Conservation (phyloP, 1,140 invertebrate genomes). For the Anthonomus grandis region DNA sequence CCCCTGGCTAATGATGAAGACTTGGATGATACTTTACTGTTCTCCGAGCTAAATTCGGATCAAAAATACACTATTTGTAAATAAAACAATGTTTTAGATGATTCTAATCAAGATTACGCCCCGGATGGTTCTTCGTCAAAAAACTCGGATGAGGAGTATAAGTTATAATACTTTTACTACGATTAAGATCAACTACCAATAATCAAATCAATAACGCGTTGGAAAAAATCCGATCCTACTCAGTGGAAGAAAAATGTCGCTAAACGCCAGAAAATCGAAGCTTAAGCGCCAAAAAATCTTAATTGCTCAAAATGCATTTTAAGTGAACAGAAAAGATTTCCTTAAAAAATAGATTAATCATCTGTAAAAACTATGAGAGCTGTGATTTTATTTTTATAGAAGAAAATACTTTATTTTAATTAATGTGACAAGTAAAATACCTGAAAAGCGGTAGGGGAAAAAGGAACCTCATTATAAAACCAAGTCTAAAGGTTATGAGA, state of each 20-base stretch:
- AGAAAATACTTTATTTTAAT: neutral
- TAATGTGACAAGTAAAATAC: neutral
- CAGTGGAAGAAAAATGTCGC: no score
- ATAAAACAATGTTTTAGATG: neutral
- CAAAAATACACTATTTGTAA: neutral
- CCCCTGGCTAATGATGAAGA: neutral
- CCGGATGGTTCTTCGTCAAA: neutral
- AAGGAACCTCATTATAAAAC: neutral
- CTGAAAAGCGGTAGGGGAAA: neutral
- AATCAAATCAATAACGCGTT: no score
- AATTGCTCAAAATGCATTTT: no score
- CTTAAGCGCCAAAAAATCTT: no score
- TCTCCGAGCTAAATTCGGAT: neutral
- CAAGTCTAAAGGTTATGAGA: no score
- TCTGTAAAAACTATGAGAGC: no score
- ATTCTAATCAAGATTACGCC: neutral
- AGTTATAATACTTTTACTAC: no score
- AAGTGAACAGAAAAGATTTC: no score
- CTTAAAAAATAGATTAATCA: no score
- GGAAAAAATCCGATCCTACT: no score
- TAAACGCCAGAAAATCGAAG: no score
- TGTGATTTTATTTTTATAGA: neutral
- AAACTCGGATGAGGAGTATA: neutral
- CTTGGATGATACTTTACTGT: neutral
- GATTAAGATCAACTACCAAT: no score